Evolutionary conservation across 2,888 invertebrate species (phyloP), one percentile per base, ranked within the genome.

Genomic region (Lycia hirtaria): DNA sequence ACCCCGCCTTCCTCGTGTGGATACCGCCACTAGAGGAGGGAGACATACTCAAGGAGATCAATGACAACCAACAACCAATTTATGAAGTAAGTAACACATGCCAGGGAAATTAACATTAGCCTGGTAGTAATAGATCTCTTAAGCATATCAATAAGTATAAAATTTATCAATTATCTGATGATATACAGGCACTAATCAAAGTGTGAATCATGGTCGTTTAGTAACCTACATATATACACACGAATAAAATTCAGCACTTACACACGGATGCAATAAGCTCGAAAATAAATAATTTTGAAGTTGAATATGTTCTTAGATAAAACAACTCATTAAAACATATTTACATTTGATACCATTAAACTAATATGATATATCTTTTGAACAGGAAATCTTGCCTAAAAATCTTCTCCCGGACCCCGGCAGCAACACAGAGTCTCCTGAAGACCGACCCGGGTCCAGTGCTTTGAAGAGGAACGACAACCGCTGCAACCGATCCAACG

Each of bases 1-100:
- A 97, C 82, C 97, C 97, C 0, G 97, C 97, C 0, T 97, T 96
- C 80, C 88, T 97, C 40, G 95, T 97, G 0, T 97, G 97, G 97
- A 97, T 97, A 65, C 97, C 97, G 4, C 97, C 97, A 0, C 85
- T 96, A 17, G 95, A 95, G 68, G 95, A 95, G 33, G 94, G 94
- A 0, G 95, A 95, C 54, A 93, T 94, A n/a, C 83, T 95, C 30
- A 93, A 93, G 38, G 93, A 94, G 40, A 93, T 93, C 3, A 93
- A 93, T 56, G 93, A 93, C 40, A 88, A 80, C 3, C 85, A 87
- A 30, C 83, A 83, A 19, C 87, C 88, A 0, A 79, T 87, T 40
- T 92, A 92, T 68, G 92, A 89, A 83, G 92, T 89, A 45, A 54
- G 50, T 14, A 6, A 3, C 3, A n/a, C n/a, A n/a, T n/a, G n/a